Conservation (phyloP, 2,888 invertebrate genomes). For the Latheticus oryzae region DNA sequence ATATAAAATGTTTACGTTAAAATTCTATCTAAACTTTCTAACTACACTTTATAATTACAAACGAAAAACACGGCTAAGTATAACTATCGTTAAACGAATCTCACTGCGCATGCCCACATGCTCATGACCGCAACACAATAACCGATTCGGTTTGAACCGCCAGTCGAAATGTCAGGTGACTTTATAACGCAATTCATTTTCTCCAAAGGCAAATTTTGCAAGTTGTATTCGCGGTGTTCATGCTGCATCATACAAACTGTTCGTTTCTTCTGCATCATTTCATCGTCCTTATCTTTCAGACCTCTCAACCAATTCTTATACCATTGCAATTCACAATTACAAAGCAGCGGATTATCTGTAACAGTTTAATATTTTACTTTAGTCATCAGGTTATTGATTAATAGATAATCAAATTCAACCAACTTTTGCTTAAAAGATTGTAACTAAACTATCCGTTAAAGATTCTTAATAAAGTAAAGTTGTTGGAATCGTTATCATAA, state of each 20-base stretch:
- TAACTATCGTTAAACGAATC: conserved; percentile 51
- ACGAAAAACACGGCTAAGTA: conserved; percentile 41
- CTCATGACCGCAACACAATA: conserved; percentile 33
- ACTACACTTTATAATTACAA: conserved; percentile 41
- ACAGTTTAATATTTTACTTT: too few species aligned
- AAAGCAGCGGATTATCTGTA: conserved; percentile 87
- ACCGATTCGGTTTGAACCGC: conserved; percentile 31
- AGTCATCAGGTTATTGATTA: too few species aligned
- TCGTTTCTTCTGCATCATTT: conserved; percentile 88
- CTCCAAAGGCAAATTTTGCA: conserved; percentile 84
- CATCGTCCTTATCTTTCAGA: conserved; percentile 84
- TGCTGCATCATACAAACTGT: conserved; percentile 84
- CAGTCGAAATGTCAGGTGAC: conserved; percentile 48
- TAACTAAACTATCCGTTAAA: too few species aligned
- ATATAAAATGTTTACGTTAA: conserved; percentile 43
- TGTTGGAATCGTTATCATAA: too few species aligned
- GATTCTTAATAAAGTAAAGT: too few species aligned
- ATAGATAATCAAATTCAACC: too few species aligned
- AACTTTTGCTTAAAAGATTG: too few species aligned
- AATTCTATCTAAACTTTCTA: conserved; percentile 37
- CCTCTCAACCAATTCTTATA: conserved; percentile 85
- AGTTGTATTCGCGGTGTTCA: conserved; percentile 85
- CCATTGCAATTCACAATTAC: conserved; percentile 91
- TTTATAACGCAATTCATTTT: conserved; percentile 87
- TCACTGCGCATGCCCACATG: conserved; percentile 47